Evolutionary conservation across 1,140 invertebrate species (phyloP).

Genomic region (Danaus melanippus): DNA sequence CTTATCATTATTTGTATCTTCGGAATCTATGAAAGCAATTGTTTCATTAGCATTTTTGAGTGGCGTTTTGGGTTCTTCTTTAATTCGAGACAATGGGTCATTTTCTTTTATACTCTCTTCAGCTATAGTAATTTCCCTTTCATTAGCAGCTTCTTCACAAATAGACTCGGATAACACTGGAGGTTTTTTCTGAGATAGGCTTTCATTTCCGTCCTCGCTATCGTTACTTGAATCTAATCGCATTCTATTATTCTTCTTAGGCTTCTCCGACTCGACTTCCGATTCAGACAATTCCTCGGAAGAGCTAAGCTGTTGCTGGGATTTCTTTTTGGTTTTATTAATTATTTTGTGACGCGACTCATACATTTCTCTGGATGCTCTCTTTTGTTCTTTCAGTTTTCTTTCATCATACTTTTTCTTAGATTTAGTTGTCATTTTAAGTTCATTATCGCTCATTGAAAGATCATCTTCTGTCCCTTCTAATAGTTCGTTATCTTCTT

Average conservation of each 20-base stretch:
- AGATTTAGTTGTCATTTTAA: slow-evolving; percentile 54
- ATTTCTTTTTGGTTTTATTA: slow-evolving; percentile 30
- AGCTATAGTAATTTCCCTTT: slow-evolving; percentile 49
- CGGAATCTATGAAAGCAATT: slow-evolving; percentile 29
- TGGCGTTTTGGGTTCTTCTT: slow-evolving; percentile 46
- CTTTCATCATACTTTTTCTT: slow-evolving; percentile 61
- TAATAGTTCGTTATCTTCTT: slow-evolving; percentile 57
- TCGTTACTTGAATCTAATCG: slow-evolving; percentile 47
- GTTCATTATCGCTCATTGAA: slow-evolving; percentile 58
- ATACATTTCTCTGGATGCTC: slow-evolving; percentile 63
- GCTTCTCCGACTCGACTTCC: slow-evolving; percentile 31
- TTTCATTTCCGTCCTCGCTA: slow-evolving; percentile 14
- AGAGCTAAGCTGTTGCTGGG: slow-evolving; percentile 27
- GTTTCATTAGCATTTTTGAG: slow-evolving; percentile 30
- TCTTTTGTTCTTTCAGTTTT: slow-evolving; percentile 57
- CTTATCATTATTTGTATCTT: slow-evolving; percentile 16
- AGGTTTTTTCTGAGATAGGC: slow-evolving; percentile 18
- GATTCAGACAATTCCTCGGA: slow-evolving; percentile 24
- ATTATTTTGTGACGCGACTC: slow-evolving; percentile 49
- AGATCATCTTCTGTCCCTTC: slow-evolving; percentile 62
- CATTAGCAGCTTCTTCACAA: slow-evolving; percentile 28
- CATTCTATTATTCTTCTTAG: slow-evolving; percentile 40
- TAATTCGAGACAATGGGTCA: slow-evolving; percentile 40
- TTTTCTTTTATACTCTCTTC: slow-evolving; percentile 27
- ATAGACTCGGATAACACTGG: slow-evolving; percentile 27